Percentiles rank a stretch among this genome's conserved stretches.
These are phyloP conservation scores for Bostrychus sinensis DNA, from an alignment of 2,113 vertebrate genomes.

Conservation along the genomic window DNA sequence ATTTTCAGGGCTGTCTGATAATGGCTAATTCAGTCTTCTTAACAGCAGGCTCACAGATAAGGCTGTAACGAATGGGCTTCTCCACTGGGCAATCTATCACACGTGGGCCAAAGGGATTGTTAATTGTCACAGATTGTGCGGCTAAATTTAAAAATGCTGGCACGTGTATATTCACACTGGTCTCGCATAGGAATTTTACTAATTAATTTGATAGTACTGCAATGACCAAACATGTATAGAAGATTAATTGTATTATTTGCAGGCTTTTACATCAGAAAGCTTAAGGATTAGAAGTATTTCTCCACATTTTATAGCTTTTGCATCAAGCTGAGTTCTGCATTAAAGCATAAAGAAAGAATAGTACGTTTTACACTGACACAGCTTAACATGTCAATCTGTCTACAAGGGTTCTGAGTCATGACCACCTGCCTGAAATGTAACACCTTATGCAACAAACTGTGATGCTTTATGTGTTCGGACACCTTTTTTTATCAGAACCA, in stretches of 20 bases:
- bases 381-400: too few species aligned
- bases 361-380: background rate
- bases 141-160: conserved; percentile 43
- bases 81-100: conserved; percentile 58
- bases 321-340: conserved; percentile 15
- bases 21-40: conserved; percentile 57
- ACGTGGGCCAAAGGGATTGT: conserved; percentile 40
- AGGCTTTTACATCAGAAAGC: conserved; percentile 2
- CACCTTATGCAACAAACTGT: too few species aligned
- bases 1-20: conserved; percentile 51
- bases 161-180: conserved; percentile 17
- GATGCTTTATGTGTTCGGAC: too few species aligned
- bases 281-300: too few species aligned
- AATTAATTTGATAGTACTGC: background rate
- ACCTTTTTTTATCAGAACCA: too few species aligned
- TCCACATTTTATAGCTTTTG: background rate
- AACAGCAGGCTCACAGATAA: conserved; percentile 62
- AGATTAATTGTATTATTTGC: background rate
- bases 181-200: conserved; percentile 17
- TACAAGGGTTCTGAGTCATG: too few species aligned
- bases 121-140: conserved; percentile 62
- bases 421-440: too few species aligned
- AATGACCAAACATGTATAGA: background rate
- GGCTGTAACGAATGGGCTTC: conserved; percentile 61
- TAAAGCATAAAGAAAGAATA: conserved; percentile 24